Percentiles rank a stretch among this genome's conserved stretches.
phyloP scores from a whole-genome alignment of 2,113 vertebrate species.

The Amphilophus citrinellus region DNA sequence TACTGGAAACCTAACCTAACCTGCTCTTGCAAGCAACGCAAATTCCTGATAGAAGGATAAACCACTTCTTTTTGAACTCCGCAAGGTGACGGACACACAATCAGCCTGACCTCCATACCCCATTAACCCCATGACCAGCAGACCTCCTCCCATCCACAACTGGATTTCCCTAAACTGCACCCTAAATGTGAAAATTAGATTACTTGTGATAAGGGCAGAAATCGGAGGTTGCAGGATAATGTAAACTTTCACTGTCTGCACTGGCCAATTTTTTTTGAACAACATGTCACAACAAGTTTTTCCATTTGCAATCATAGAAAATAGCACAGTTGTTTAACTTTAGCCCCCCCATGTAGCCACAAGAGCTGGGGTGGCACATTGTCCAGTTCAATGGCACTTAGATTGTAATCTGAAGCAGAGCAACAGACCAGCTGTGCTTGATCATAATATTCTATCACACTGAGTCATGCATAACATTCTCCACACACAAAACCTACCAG shows the following conservation, averaged over 20 bases:
- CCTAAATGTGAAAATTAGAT: conserved; percentile 16
- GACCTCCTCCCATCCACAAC: conserved; percentile 7
- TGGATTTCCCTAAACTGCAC: conserved; percentile 6
- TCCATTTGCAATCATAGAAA: conserved; percentile 34
- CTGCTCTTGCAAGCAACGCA: neutral
- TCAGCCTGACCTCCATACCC: conserved; percentile 50
- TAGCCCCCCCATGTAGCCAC: neutral
- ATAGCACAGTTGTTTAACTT: neutral
- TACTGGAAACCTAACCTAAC: no score
- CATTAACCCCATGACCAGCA: conserved; percentile 49
- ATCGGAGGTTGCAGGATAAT: neutral
- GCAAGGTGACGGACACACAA: conserved; percentile 33
- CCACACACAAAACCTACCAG: conserved; percentile 59
- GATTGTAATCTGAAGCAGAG: conserved; percentile 27
- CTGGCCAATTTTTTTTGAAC: conserved; percentile 7
- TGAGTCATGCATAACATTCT: conserved; percentile 51
- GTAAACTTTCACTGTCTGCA: neutral
- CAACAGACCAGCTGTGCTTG: conserved; percentile 44
- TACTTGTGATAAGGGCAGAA: neutral
- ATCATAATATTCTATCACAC: conserved; percentile 50
- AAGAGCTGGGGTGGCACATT: conserved; percentile 19
- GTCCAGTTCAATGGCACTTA: conserved; percentile 47
- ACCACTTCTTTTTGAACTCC: conserved; percentile 25
- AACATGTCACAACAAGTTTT: conserved; percentile 24
- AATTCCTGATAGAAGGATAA: conserved; percentile 37